A percentile compares a stretch with the other conserved stretches of the same genome.
Conservation (phyloP, 2,888 invertebrate species). For the Keiferia lycopersicella region DNA sequence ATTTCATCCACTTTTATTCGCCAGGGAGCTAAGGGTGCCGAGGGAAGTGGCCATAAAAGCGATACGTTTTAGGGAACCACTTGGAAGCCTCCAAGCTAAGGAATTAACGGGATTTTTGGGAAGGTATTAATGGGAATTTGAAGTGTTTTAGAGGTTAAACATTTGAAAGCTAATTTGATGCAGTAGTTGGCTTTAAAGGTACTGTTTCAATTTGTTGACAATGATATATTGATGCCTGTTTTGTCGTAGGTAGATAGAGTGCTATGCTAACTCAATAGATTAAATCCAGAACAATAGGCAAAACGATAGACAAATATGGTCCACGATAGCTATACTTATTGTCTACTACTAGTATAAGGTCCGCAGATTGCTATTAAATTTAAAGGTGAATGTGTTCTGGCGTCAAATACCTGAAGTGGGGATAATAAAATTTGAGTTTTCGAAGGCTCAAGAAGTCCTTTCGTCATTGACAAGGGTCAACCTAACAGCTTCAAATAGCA, state of each 20-base stretch:
- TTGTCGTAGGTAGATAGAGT: constrained; percentile 3
- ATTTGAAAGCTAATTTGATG: too few species aligned
- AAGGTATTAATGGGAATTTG: constrained; percentile 23
- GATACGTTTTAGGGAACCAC: constrained; percentile 42
- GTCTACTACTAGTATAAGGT: too few species aligned
- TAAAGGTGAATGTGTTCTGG: too few species aligned
- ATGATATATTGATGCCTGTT: not conserved
- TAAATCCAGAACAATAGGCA: not conserved
- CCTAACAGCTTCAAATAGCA: constrained; percentile 48
- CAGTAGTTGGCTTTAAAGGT: too few species aligned
- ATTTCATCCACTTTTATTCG: not conserved
- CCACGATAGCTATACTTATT: too few species aligned
- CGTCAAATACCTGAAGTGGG: not conserved
- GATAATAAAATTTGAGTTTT: not conserved
- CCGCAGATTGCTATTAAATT: too few species aligned
- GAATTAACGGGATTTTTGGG: too few species aligned
- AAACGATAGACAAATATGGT: not conserved
- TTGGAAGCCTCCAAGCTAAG: constrained; percentile 7
- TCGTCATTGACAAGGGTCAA: constrained; percentile 41
- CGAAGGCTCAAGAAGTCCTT: constrained; percentile 34
- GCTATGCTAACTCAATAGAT: not conserved
- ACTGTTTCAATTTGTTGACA: not conserved
- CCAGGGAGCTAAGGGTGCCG: constrained; percentile 28
- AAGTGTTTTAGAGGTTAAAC: constrained; percentile 21
- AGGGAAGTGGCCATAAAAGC: constrained; percentile 40